phyloP scores from a whole-genome alignment of 1,140 invertebrate species.

The Paracyclopina nana region DNA sequence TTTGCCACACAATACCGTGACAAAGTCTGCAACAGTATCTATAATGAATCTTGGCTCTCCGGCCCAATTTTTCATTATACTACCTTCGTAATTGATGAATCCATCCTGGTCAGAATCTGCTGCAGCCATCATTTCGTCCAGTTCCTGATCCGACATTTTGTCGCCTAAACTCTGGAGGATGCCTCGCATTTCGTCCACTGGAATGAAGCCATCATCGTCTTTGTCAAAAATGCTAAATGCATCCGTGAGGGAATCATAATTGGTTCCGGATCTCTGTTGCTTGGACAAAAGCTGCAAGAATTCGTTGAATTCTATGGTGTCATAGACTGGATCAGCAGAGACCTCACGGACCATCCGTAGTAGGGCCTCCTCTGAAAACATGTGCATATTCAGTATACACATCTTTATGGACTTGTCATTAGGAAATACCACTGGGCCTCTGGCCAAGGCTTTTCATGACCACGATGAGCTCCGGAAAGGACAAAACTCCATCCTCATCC shows the following conservation, averaged over 20 bases:
- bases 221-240: conserved; percentile 46
- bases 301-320: conserved; percentile 87
- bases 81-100: conserved; percentile 27
- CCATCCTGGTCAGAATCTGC: conserved; percentile 35
- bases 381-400: too few species aligned
- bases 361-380: conserved; percentile 57
- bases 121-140: conserved; percentile 35
- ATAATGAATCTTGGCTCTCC: too few species aligned
- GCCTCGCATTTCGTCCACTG: conserved; percentile 32
- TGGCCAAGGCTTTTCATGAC: conserved; percentile 74
- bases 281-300: conserved; percentile 83
- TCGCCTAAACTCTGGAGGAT: conserved; percentile 41
- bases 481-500: conserved; percentile 24
- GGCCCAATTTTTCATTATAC: too few species aligned
- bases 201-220: conserved; percentile 38
- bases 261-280: conserved; percentile 67
- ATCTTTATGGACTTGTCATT: too few species aligned
- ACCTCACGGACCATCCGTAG: conserved; percentile 77
- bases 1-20: too few species aligned
- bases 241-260: conserved; percentile 64
- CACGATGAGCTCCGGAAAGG: conserved; percentile 63
- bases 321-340: conserved; percentile 40
- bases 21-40: too few species aligned
- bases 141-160: conserved; percentile 35
- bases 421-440: conserved; percentile 48